Percentiles rank a stretch among this genome's conserved stretches.
phyloP scores from a whole-genome alignment of 2,888 invertebrate genomes.

The Epirrhoe alternata region DNA sequence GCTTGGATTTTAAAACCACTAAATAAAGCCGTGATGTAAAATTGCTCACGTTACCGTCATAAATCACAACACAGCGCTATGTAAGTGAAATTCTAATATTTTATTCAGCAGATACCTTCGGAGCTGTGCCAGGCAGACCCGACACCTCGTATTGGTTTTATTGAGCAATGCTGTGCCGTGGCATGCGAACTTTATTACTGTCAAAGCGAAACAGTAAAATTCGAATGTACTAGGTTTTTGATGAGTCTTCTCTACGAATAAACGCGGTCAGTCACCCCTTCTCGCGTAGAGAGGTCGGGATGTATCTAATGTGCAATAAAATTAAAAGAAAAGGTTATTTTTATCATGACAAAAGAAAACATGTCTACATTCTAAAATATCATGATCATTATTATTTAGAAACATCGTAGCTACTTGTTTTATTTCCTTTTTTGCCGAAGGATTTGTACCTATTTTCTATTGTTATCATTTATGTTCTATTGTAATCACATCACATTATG shows the following conservation, averaged over 20 bases:
- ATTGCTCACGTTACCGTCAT: constrained; percentile 53
- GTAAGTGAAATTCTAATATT: constrained; percentile 57
- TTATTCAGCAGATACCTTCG: constrained; percentile 56
- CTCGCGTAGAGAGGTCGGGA: neutral
- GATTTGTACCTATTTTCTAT: too few relatives aligned
- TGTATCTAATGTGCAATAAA: neutral
- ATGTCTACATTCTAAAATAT: neutral
- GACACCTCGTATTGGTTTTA: constrained; percentile 38
- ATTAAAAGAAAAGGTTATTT: neutral
- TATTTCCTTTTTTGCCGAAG: too few relatives aligned
- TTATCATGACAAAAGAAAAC: neutral
- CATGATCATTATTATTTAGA: too few relatives aligned
- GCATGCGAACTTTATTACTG: constrained; percentile 12
- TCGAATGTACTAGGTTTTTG: constrained; percentile 6
- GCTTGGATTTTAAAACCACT: too few relatives aligned
- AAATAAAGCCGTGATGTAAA: neutral
- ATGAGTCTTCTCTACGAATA: neutral
- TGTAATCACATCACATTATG: too few relatives aligned
- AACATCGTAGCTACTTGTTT: too few relatives aligned
- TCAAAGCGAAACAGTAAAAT: constrained; percentile 10
- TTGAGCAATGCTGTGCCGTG: constrained; percentile 16
- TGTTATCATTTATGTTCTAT: too few relatives aligned
- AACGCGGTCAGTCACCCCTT: neutral
- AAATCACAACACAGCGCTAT: constrained; percentile 55
- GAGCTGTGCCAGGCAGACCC: constrained; percentile 55